A percentile compares a stretch with the other conserved stretches of the same genome.
These are phyloP conservation scores for Polymixis lichenea DNA, from an alignment of 2,888 invertebrate species.

Conservation along the genomic window DNA sequence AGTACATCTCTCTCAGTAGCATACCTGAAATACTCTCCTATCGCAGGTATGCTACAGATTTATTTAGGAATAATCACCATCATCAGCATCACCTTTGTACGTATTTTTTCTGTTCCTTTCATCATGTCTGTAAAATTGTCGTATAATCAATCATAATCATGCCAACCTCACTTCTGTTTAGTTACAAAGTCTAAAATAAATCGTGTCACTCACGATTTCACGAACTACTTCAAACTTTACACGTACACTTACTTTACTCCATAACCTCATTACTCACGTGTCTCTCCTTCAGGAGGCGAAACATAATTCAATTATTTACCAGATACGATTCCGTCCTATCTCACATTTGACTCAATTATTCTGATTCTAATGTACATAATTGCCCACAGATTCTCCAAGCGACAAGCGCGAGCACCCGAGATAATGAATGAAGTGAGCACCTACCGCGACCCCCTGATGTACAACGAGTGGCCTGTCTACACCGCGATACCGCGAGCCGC, in stretches of 20 bases:
- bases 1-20: too few species aligned
- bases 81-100: background rate
- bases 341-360: background rate
- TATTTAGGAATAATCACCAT: background rate
- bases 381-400: constrained; percentile 93
- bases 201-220: background rate
- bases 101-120: background rate
- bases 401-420: constrained; percentile 96
- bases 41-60: background rate
- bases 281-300: background rate
- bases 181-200: background rate
- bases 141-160: background rate
- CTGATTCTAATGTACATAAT: constrained; percentile 19
- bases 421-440: constrained; percentile 96
- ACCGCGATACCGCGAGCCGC: constrained; percentile 85
- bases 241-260: background rate
- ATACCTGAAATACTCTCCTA: background rate
- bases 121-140: background rate
- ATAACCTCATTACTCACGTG: background rate
- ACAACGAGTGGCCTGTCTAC: constrained; percentile 95
- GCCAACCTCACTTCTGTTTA: background rate
- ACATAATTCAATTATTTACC: background rate
- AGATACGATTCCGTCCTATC: background rate
- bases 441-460: constrained; percentile 95
- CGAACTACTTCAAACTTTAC: background rate